A percentile compares a stretch with the other conserved stretches of the same genome.
phyloP scores from a whole-genome alignment of 2,113 vertebrate genomes.

The Loxodonta africana region DNA sequence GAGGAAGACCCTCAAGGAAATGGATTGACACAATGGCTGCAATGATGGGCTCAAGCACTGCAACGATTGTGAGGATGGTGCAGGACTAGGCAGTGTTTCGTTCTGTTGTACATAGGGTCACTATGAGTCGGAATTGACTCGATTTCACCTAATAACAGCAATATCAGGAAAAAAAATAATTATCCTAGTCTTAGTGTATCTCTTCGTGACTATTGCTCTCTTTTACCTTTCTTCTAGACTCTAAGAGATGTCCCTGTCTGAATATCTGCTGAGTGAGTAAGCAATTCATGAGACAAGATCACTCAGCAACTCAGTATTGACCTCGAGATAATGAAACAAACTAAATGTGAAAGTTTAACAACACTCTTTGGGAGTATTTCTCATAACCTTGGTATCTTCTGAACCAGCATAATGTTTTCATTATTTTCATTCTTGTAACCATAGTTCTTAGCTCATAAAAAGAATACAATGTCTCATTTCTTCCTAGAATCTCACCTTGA shows the following conservation, averaged over 20 bases:
- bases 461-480: constrained; percentile 31
- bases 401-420: neutral
- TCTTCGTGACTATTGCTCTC: neutral
- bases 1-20: too few species aligned
- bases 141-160: too few species aligned
- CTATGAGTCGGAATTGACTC: too few species aligned
- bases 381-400: constrained; percentile 27
- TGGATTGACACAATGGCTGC: too few species aligned
- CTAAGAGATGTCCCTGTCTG: neutral
- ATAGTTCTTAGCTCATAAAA: neutral
- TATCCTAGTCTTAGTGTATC: neutral
- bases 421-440: constrained; percentile 9
- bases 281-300: neutral
- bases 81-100: too few species aligned
- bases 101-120: too few species aligned
- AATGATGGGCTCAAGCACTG: too few species aligned
- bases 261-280: neutral
- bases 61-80: too few species aligned
- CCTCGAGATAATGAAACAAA: constrained; percentile 29
- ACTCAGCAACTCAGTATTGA: neutral
- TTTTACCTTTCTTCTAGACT: constrained; percentile 6
- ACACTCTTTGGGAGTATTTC: neutral
- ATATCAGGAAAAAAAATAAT: neutral
- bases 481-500: constrained; percentile 60
- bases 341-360: neutral